phyloP scores from a whole-genome alignment of 2,113 vertebrate genomes.

The Pachyramphus minor region DNA sequence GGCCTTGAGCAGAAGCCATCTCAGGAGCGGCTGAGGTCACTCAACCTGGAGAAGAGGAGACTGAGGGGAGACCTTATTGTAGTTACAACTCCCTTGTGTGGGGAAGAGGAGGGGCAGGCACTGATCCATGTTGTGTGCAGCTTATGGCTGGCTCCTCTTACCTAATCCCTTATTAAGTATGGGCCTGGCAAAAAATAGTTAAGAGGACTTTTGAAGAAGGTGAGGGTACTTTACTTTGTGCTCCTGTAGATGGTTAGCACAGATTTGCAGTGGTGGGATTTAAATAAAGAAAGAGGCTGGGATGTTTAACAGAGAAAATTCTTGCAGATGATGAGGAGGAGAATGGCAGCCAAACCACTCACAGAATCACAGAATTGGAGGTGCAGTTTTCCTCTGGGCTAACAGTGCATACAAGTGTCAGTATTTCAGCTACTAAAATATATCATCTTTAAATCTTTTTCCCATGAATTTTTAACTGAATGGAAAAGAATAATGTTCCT shows the following conservation, averaged over 20 bases:
- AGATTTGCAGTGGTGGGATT: neutral
- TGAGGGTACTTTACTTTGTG: neutral
- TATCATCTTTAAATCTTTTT: neutral
- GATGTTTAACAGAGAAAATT: neutral
- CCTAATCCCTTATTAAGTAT: neutral
- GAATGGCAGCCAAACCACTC: neutral
- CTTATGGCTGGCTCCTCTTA: neutral
- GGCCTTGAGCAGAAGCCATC: neutral
- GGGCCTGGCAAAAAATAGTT: neutral
- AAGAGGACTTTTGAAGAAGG: neutral
- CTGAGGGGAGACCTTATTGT: neutral
- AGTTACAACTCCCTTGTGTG: neutral
- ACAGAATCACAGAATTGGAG: neutral
- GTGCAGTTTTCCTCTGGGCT: neutral
- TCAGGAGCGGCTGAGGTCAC: neutral
- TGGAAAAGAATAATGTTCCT: neutral
- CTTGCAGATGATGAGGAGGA: neutral
- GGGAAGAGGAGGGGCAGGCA: neutral
- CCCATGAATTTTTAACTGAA: neutral
- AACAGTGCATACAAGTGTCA: neutral
- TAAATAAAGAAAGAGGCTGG: neutral
- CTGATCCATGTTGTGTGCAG: neutral
- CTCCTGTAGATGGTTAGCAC: neutral
- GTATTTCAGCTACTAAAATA: neutral
- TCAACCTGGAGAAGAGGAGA: neutral